Evolutionary conservation across 2,888 invertebrate genomes (phyloP).

Genomic region (Ferdinandea cuprea): DNA sequence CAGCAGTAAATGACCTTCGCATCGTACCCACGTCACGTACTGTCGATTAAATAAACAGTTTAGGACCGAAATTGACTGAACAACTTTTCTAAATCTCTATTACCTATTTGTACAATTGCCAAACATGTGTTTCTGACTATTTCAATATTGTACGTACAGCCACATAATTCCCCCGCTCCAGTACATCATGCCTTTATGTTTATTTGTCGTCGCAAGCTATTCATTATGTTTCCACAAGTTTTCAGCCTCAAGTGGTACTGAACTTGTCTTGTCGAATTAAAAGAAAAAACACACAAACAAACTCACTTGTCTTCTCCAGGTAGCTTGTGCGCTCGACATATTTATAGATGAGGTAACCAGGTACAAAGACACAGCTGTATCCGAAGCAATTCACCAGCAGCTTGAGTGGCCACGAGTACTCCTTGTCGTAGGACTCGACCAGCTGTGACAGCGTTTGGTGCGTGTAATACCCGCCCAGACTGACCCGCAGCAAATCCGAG

Average conservation of each 20-base stretch:
- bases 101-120: no score
- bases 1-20: no score
- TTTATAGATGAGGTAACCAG: conserved; percentile 92
- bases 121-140: no score
- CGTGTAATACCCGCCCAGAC: conserved; percentile 80
- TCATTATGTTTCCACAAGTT: no score
- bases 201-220: neutral
- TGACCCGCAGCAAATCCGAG: conserved; percentile 81
- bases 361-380: conserved; percentile 94
- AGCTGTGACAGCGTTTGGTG: conserved; percentile 81
- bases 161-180: no score
- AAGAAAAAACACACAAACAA: neutral
- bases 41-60: no score
- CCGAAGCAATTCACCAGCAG: conserved; percentile 92
- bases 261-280: conserved; percentile 2
- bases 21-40: no score
- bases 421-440: conserved; percentile 83
- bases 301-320: conserved; percentile 89
- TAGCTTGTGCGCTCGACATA: conserved; percentile 91
- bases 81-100: no score
- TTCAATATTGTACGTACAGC: no score
- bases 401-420: conserved; percentile 90
- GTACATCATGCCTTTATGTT: neutral
- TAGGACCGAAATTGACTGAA: no score
- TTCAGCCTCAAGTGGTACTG: no score